Conservation (phyloP, 2,888 invertebrate species). For the Cephus runcator region DNA sequence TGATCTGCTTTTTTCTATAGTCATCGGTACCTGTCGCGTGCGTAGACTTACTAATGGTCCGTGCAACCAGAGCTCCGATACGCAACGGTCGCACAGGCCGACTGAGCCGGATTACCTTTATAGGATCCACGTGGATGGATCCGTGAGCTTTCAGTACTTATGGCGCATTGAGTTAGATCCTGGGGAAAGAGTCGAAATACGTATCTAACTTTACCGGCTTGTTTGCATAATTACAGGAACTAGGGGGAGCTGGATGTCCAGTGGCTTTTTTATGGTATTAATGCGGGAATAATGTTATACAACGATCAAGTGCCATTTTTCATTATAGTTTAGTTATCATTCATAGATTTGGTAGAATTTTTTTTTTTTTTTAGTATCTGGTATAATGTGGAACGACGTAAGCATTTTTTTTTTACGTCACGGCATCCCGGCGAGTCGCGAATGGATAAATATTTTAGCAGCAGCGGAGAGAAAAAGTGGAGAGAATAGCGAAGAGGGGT, state of each 20-base stretch:
- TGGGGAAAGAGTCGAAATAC: neutral
- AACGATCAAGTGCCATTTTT: neutral
- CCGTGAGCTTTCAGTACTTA: neutral
- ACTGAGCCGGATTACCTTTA: neutral
- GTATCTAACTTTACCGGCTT: neutral
- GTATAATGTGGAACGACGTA: neutral
- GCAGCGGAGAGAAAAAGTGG: neutral
- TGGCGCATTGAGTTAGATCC: neutral
- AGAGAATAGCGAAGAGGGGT: neutral
- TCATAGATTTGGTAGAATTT: neutral
- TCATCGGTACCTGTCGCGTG: neutral
- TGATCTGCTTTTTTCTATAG: neutral
- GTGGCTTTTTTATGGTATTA: neutral
- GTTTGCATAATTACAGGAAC: neutral
- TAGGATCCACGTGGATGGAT: neutral
- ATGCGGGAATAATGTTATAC: neutral
- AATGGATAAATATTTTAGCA: conserved; percentile 7
- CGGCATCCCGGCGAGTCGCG: neutral
- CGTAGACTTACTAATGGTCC: neutral
- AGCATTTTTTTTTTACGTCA: neutral
- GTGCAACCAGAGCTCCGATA: neutral
- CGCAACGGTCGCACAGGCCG: neutral
- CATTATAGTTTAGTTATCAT: neutral
- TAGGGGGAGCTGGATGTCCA: neutral
- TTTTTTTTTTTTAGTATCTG: neutral